These are phyloP conservation scores for Mythimna albipuncta DNA, from an alignment of 2,888 invertebrate species.

Conservation along the genomic window DNA sequence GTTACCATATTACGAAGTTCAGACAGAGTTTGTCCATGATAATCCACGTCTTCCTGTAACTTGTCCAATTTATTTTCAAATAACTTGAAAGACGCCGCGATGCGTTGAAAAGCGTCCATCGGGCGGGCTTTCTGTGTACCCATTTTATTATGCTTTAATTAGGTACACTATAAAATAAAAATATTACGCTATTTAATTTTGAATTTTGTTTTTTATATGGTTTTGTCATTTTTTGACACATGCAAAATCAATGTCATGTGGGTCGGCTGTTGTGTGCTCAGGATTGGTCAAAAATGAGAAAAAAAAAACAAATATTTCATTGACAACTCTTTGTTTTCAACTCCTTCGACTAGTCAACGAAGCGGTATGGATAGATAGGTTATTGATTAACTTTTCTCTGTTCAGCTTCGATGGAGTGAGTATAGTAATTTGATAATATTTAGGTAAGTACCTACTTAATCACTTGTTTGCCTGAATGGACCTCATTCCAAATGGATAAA, in stretches of 20 bases:
- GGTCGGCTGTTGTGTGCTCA: background rate
- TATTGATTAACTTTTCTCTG: background rate
- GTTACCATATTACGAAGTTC: conserved; percentile 77
- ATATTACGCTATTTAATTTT: conserved; percentile 26
- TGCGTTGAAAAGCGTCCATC: conserved; percentile 72
- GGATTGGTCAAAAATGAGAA: background rate
- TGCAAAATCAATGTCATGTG: background rate
- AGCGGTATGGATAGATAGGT: background rate
- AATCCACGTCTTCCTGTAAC: conserved; percentile 78
- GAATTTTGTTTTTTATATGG: conserved; percentile 39
- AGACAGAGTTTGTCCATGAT: conserved; percentile 76
- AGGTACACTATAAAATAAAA: conserved; percentile 51
- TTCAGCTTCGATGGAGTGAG: background rate
- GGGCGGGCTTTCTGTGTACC: conserved; percentile 67
- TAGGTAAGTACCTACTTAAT: too few relatives aligned
- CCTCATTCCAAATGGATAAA: too few relatives aligned
- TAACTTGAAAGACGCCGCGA: conserved; percentile 75
- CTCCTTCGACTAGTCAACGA: conserved; percentile 8
- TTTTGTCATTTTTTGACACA: conserved; percentile 40
- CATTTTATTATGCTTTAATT: conserved; percentile 55
- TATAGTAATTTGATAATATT: too few relatives aligned
- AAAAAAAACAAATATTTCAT: background rate
- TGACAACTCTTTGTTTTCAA: background rate
- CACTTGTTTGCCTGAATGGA: too few relatives aligned
- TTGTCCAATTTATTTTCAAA: conserved; percentile 82